A percentile compares a stretch with the other conserved stretches of the same genome.
Evolutionary conservation across 2,113 vertebrate genomes (phyloP).

Genomic region (Cromileptes altivelis): DNA sequence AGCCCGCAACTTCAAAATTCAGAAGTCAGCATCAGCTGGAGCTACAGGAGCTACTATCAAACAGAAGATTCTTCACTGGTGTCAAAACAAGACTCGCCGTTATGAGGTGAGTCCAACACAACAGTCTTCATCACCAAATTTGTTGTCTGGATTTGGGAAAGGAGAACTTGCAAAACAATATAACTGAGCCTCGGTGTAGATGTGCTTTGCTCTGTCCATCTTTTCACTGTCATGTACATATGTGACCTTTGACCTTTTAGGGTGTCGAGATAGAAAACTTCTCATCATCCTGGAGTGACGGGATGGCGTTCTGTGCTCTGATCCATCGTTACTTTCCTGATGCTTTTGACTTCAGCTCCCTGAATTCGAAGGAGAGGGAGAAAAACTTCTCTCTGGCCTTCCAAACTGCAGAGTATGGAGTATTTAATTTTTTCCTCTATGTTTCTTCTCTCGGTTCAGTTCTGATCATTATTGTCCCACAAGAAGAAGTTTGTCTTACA

Average conservation of each 20-base stretch:
- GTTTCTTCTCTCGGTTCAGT: background rate
- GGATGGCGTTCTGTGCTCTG: slow-evolving; percentile 86
- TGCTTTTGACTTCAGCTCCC: slow-evolving; percentile 84
- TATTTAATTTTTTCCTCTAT: background rate
- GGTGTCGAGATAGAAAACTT: slow-evolving; percentile 86
- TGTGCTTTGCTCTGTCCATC: too few relatives aligned
- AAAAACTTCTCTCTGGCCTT: slow-evolving; percentile 87
- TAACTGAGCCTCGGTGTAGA: background rate
- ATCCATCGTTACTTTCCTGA: slow-evolving; percentile 86
- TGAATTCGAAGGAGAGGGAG: slow-evolving; percentile 78
- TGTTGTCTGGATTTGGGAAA: background rate
- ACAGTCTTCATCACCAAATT: background rate
- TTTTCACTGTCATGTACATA: too few relatives aligned
- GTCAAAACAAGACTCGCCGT: slow-evolving; percentile 82
- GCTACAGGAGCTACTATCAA: slow-evolving; percentile 83
- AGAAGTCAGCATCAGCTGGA: slow-evolving; percentile 73
- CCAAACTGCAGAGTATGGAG: slow-evolving; percentile 82
- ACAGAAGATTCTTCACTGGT: slow-evolving; percentile 87
- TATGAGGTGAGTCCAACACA: slow-evolving; percentile 75
- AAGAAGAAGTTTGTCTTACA: background rate
- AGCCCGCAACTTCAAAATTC: slow-evolving; percentile 83
- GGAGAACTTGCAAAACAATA: background rate
- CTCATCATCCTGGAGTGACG: slow-evolving; percentile 86
- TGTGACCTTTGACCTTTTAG: slow-evolving; percentile 58
- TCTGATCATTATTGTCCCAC: background rate